Evolutionary conservation across 2,113 vertebrate genomes (phyloP), one percentile per base, ranked within the genome.

Genomic region (Clinocottus analis): DNA sequence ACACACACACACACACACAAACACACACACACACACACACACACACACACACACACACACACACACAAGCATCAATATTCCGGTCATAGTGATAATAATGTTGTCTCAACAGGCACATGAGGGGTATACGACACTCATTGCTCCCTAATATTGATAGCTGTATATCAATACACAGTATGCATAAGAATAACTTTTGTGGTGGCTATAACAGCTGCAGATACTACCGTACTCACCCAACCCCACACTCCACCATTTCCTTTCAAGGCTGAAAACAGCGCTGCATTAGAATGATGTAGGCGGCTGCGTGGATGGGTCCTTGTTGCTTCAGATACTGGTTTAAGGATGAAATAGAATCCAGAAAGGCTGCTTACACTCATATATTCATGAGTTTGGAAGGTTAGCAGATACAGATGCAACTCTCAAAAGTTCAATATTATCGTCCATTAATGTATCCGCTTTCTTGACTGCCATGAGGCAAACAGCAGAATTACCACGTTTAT

Each of bases 231-330:
- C 66, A 27, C 33, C 33, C 51, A 37, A n/a, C 47, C 5, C 35
- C 14, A 58, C 51, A 9, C 23, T 27, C 47, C n/a, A 37, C 33
- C 33, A 16, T 17, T 43, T 72, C 6, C 10, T n/a, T 60, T 59
- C 27, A 67, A 67, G 39, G 7, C 76, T 56, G 37, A 79, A 64
- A 23, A 31, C 33, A 58, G 37, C 53, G n/a, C 23, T n/a, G 53
- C 17, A 12, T 58, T 59, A 11, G 3, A 41, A 70, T 12, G 8
- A 53, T 33, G 17, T 7, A 19, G 60, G 45, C 0, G 10, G 12
- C 33, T 53, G 45, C 7, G 0, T 6, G 14, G 39, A 60, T 10
- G 39, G 11, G 7, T 29, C 1, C 29, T 2, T 29, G 33, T 31
- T 63, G 23, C 47, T 53, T 14, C 1, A 29, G 23, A 9, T 21